A percentile compares a stretch with the other conserved stretches of the same genome.
These are phyloP conservation scores for Chironomus striatipennis DNA, from an alignment of 1,140 invertebrate species.

Conservation along the genomic window DNA sequence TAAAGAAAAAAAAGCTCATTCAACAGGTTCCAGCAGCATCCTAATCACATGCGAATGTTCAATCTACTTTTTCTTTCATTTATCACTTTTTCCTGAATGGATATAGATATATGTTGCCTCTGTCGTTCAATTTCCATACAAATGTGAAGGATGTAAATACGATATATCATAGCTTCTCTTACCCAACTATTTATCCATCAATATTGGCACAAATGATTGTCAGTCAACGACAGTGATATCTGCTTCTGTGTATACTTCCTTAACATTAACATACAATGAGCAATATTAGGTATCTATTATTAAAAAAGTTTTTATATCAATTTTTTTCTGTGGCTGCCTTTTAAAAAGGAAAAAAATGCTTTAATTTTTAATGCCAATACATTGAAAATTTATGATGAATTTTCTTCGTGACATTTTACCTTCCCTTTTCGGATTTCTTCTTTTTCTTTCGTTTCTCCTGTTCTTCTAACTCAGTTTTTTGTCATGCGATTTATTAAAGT, in stretches of 20 bases:
- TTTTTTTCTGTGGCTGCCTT: background rate
- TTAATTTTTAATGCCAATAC: background rate
- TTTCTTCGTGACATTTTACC: background rate
- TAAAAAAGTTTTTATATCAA: no score
- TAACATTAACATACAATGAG: no score
- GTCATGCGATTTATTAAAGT: no score
- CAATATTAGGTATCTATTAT: no score
- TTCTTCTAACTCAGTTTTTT: no score
- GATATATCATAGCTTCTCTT: background rate
- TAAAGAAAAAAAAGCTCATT: background rate
- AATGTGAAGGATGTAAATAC: background rate
- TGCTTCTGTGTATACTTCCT: no score
- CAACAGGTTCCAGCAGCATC: background rate
- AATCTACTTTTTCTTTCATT: background rate
- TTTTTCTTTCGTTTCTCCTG: background rate
- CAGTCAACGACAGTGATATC: background rate
- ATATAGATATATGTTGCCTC: background rate
- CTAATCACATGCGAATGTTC: background rate
- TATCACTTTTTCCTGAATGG: no score
- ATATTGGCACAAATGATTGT: slow-evolving; percentile 2
- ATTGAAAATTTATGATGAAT: background rate
- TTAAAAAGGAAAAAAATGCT: background rate
- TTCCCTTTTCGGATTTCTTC: background rate
- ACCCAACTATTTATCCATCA: background rate
- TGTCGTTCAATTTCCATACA: background rate